These are phyloP conservation scores for Brachionus calyciflorus DNA, from an alignment of 1,140 invertebrate species.

Conservation along the genomic window DNA sequence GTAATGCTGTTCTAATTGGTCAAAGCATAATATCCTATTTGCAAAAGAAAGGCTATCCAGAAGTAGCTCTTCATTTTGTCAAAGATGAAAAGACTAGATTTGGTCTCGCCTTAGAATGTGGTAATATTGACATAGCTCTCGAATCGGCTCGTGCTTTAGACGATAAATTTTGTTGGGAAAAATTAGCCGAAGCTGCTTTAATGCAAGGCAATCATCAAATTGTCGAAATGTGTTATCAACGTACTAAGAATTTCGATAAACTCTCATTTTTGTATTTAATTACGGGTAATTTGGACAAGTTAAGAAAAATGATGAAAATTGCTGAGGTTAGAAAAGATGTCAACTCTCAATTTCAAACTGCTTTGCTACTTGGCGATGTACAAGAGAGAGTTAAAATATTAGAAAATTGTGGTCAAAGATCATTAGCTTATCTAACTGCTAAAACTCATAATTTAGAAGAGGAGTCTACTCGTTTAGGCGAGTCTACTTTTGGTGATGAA, in stretches of 20 bases:
- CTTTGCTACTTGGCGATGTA: conserved; percentile 84
- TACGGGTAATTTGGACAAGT: conserved; percentile 95
- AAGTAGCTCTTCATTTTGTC: conserved; percentile 98
- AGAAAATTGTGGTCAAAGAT: conserved; percentile 66
- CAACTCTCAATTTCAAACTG: conserved; percentile 92
- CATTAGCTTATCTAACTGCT: conserved; percentile 86
- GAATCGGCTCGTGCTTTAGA: conserved; percentile 91
- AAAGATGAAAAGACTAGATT: conserved; percentile 98
- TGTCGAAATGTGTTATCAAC: conserved; percentile 98
- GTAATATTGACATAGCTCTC: conserved; percentile 87
- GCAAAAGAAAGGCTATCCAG: conserved; percentile 98
- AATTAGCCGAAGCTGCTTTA: conserved; percentile 87
- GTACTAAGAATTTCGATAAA: conserved; percentile 99
- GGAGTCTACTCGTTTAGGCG: conserved; percentile 72
- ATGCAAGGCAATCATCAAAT: conserved; percentile 89
- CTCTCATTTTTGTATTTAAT: conserved; percentile 95
- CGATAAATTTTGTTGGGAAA: conserved; percentile 91
- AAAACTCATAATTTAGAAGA: conserved; percentile 84
- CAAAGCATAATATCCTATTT: conserved; percentile 98
- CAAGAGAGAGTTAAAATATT: conserved; percentile 82
- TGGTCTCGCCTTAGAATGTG: conserved; percentile 91
- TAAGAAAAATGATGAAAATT: conserved; percentile 98
- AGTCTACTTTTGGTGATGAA: conserved; percentile 62
- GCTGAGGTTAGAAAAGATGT: conserved; percentile 66
- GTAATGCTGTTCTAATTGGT: conserved; percentile 90